phyloP scores from a whole-genome alignment of 2,797 vertebrate genomes.

The Mionectes olivaceus region DNA sequence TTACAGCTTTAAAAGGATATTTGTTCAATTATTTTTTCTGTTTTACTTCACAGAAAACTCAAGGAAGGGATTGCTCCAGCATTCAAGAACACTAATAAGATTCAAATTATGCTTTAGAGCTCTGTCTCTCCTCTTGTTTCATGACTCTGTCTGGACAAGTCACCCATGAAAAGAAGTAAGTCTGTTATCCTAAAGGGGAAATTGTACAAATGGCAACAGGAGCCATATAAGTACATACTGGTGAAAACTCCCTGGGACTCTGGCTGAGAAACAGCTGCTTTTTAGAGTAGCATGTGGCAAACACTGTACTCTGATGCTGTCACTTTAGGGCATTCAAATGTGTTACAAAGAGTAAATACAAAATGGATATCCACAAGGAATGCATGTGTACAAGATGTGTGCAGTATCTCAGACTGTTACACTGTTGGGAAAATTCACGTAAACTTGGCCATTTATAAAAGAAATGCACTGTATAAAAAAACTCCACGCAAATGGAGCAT shows the following conservation, averaged over 20 bases:
- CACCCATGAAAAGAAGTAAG: background rate
- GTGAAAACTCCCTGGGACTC: background rate
- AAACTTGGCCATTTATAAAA: background rate
- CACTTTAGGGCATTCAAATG: background rate
- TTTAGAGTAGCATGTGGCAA: background rate
- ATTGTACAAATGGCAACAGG: background rate
- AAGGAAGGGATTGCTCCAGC: background rate
- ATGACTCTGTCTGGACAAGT: background rate
- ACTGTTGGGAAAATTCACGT: background rate
- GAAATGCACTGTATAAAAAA: background rate
- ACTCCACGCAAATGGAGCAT: background rate
- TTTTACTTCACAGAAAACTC: background rate
- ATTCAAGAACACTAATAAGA: background rate
- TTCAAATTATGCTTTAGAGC: background rate
- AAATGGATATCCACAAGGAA: background rate
- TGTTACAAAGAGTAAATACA: background rate
- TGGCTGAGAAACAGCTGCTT: background rate
- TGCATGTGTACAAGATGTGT: fast-evolving
- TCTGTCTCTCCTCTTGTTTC: background rate
- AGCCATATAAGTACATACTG: background rate
- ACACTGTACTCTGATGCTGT: background rate
- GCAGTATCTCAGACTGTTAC: background rate
- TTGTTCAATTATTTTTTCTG: background rate
- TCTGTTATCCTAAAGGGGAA: background rate
- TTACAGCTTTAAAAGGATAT: background rate